Base-by-base conservation (phyloP, 1,140 invertebrate genomes). In the Liolophura sinensis region DNA sequence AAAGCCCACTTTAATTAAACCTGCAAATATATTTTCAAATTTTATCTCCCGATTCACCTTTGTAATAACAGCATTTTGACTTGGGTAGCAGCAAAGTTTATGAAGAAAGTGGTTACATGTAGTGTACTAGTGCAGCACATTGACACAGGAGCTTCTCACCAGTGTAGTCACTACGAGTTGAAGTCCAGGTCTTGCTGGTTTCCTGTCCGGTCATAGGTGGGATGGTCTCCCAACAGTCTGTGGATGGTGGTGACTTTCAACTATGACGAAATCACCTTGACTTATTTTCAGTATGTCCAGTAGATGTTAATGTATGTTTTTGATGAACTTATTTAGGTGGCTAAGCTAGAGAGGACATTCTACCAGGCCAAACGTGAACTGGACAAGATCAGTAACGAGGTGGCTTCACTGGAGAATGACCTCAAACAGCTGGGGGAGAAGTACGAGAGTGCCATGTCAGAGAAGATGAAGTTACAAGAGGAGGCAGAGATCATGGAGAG, bases 401-500 rank as follows among this genome's bases (percentile, higher is more conserved):
- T 96, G 14, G 82, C 87, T 6, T 87, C 88, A 48, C 74, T 95
- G 1, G 92, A 95, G 76, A 86, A 86, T 20, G 88, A 90, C 60
- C 81, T 96, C 25, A 81, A 85, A 9, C 86, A 88, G 0, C 84
- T 95, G 0, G 92, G 92, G 70, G 79, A 85, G 20, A 91, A 91
- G 77, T 95, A 94, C 75, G 89, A 92, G 1, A 86, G 85, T 0
- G 92, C 93, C 0, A 91, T 92, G 87, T 76, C 86, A 51, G 89
- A 92, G 73, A 89, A 90, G 65, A 88, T 91, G 65, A 87, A 88
- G n/a, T 77, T 96, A 27, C 90, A 94, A 79, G 91, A 93, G 67
- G 93, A 95, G 84, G 92, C 92, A 0, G 90, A 93, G 73, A 85
- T 94, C 31, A 91, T 96, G 85, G 90, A 92, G 86, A 85, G 91